These are phyloP conservation scores for Eupeodes latifasciatus DNA, from an alignment of 2,888 invertebrate species.

Conservation along the genomic window DNA sequence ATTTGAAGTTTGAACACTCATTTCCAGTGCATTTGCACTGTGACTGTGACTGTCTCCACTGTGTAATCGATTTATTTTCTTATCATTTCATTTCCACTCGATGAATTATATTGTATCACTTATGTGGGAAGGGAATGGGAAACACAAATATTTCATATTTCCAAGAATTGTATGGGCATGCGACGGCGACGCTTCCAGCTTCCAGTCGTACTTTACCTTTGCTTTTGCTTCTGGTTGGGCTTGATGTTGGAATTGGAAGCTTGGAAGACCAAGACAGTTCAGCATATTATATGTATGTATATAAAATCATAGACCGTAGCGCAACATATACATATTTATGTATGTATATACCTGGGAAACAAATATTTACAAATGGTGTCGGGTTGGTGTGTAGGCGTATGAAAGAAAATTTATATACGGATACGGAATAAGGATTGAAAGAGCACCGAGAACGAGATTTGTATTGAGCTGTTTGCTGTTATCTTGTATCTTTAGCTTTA, in stretches of 20 bases:
- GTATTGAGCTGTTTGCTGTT: slow-evolving; percentile 35
- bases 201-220: not conserved
- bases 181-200: slow-evolving; percentile 8
- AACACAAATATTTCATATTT: not conserved
- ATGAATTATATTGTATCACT: not conserved
- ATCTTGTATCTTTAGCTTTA: slow-evolving; percentile 49
- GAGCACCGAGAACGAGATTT: slow-evolving; percentile 20
- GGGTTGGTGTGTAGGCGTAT: slow-evolving; percentile 71
- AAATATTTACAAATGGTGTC: slow-evolving; percentile 67
- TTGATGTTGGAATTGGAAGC: not conserved
- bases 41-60: not conserved
- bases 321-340: not conserved
- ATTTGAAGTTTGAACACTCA: slow-evolving; percentile 18
- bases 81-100: slow-evolving; percentile 25
- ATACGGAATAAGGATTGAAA: slow-evolving; percentile 49
- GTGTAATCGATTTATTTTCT: slow-evolving; percentile 25
- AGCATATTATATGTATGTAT: not conserved
- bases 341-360: slow-evolving; percentile 23
- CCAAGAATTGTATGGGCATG: slow-evolving; percentile 4
- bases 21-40: slow-evolving; percentile 17
- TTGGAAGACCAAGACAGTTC: not conserved
- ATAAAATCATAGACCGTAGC: not conserved
- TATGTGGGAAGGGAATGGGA: not conserved
- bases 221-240: no score
- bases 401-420: slow-evolving; percentile 8